Evolutionary conservation across 1,140 invertebrate species (phyloP), one percentile per base, ranked within the genome.

Genomic region (Drosophila sp.): DNA sequence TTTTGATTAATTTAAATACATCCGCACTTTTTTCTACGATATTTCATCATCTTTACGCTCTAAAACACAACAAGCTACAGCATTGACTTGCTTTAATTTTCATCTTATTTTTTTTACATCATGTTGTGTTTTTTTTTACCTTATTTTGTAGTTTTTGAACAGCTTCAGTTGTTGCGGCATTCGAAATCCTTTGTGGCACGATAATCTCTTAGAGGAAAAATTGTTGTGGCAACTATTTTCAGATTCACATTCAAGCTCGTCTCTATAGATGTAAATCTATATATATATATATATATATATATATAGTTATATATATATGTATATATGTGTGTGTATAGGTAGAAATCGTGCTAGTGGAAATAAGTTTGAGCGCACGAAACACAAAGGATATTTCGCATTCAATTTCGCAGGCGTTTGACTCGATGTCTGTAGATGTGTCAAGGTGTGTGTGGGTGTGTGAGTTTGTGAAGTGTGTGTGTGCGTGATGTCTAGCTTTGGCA

Each of bases 341-440:
- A 46, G 43, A 29, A 41, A 9, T 53, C 51, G 56, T 18, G 32
- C 25, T 32, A 21, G 32, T 66, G 63, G 70, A 75, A 76, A 76
- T 83, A 75, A 82, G 75, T 82, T 78, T 71, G 56, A 71, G 40
- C 58, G 36, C 63, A 74, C 46, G 56, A 32, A 73, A 67, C 76
- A 67, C 83, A 86, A 86, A 87, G 83, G 78, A 79, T 79, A 79
- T 79, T 87, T 89, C 79, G 61, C 78, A 82, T 89, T 87, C 83
- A 89, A 87, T 87, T 87, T 89, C 57, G 82, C 82, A 89, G 83
- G 72, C 78, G 83, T 78, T 86, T 87, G 71, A 84, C 40, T 75
- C 78, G 58, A 45, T 58, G 53, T 86, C 78, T 73, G 65, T 76
- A 45, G 57, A 46, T 56, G 16, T 25, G 45, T 16, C 56, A 69